Evolutionary conservation across 1,140 invertebrate genomes (phyloP).

Genomic region (Whitmania pigra): DNA sequence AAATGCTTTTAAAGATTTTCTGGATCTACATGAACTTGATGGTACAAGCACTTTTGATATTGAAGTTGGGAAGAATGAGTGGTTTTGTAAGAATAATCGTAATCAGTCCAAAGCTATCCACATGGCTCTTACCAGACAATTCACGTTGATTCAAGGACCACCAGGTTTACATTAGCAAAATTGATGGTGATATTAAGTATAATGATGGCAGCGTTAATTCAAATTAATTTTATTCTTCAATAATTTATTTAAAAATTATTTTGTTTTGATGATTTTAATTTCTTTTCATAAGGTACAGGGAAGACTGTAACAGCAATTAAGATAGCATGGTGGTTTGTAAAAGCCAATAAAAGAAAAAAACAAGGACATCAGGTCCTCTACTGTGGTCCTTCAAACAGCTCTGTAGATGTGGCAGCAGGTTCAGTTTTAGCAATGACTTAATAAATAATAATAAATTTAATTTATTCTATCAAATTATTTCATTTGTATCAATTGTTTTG

Average conservation of each 20-base stretch:
- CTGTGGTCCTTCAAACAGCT: slow-evolving; percentile 35
- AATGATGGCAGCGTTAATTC: no score
- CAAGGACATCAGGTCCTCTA: slow-evolving; percentile 30
- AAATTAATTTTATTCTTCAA: no score
- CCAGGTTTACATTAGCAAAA: slow-evolving; percentile 26
- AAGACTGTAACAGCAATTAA: slow-evolving; percentile 32
- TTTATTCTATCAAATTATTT: no score
- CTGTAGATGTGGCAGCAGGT: slow-evolving; percentile 36
- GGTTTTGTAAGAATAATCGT: slow-evolving; percentile 25
- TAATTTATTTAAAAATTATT: not conserved
- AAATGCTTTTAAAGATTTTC: no score
- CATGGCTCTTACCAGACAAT: slow-evolving; percentile 29
- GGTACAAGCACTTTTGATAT: not conserved
- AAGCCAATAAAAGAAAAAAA: slow-evolving; percentile 27
- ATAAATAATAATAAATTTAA: no score
- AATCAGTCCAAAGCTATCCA: slow-evolving; percentile 31
- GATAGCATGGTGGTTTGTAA: slow-evolving; percentile 29
- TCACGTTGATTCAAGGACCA: slow-evolving; percentile 33
- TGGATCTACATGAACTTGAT: no score
- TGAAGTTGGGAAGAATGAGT: slow-evolving; percentile 17
- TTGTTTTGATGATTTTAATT: not conserved
- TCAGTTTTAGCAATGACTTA: slow-evolving; percentile 13
- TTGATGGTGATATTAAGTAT: no score
- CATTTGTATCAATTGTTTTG: no score
- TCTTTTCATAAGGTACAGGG: slow-evolving; percentile 28